phyloP scores from a whole-genome alignment of 2,797 vertebrate species.

The Melanitta fusca region DNA sequence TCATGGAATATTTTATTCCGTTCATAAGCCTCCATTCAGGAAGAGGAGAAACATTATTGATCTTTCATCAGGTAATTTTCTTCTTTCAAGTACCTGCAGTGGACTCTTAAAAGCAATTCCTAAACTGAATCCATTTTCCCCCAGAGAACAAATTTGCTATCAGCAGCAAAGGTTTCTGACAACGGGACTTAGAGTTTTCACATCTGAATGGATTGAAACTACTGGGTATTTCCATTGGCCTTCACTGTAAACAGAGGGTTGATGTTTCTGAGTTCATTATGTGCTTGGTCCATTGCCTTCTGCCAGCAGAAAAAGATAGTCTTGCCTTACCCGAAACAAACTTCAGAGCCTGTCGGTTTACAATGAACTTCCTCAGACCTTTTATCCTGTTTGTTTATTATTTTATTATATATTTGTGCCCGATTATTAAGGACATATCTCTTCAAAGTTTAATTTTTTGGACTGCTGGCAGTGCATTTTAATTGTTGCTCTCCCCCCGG shows the following conservation, averaged over 20 bases:
- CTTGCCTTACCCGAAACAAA: background rate
- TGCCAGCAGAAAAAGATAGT: background rate
- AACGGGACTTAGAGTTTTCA: background rate
- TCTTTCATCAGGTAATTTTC: constrained; percentile 63
- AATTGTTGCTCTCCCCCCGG: background rate
- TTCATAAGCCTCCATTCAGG: background rate
- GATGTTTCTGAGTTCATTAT: background rate
- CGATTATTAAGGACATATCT: background rate
- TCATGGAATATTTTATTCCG: constrained; percentile 4
- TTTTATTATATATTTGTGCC: background rate
- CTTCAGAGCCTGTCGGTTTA: background rate
- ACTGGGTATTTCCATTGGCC: constrained; percentile 6
- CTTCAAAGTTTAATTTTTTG: background rate
- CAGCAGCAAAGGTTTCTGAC: constrained; percentile 37
- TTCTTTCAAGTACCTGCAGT: background rate
- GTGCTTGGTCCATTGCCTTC: background rate
- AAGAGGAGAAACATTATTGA: constrained; percentile 55
- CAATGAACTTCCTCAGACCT: background rate
- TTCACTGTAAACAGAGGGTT: constrained; percentile 4
- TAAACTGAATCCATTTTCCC: constrained; percentile 33
- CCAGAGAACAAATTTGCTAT: constrained; percentile 7
- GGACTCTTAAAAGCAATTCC: background rate
- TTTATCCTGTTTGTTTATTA: background rate
- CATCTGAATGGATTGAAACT: background rate
- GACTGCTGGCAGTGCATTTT: background rate